Conservation (phyloP, 2,113 vertebrate genomes). For the Cacatua alba region DNA sequence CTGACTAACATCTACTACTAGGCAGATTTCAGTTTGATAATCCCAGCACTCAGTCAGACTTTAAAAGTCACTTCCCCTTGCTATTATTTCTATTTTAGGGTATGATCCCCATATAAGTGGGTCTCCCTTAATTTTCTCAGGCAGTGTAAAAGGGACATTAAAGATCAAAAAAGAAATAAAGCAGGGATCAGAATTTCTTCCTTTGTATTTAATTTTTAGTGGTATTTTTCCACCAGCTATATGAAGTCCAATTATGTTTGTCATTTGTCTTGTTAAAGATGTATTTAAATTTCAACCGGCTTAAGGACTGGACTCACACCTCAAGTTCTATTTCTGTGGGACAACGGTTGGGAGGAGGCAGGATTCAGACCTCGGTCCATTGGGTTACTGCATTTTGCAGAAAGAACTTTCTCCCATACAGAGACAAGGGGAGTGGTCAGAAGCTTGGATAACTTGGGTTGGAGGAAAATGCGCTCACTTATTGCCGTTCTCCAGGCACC, state of each 20-base stretch:
- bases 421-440: background rate
- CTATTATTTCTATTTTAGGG: background rate
- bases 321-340: background rate
- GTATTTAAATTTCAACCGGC: background rate
- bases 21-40: constrained; percentile 69
- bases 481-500: background rate
- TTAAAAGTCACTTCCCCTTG: background rate
- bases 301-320: background rate
- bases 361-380: background rate
- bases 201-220: background rate
- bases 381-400: background rate
- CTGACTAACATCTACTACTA: background rate
- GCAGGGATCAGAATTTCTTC: background rate
- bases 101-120: background rate
- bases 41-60: background rate
- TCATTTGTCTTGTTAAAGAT: background rate
- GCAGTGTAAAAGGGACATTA: background rate
- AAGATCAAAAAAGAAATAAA: background rate
- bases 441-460: background rate
- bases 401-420: background rate
- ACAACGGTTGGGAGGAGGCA: background rate
- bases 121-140: background rate
- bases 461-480: background rate
- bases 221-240: background rate
- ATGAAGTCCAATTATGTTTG: background rate